phyloP scores from a whole-genome alignment of 2,888 invertebrate genomes.

The Alloscopus bannaensis region DNA sequence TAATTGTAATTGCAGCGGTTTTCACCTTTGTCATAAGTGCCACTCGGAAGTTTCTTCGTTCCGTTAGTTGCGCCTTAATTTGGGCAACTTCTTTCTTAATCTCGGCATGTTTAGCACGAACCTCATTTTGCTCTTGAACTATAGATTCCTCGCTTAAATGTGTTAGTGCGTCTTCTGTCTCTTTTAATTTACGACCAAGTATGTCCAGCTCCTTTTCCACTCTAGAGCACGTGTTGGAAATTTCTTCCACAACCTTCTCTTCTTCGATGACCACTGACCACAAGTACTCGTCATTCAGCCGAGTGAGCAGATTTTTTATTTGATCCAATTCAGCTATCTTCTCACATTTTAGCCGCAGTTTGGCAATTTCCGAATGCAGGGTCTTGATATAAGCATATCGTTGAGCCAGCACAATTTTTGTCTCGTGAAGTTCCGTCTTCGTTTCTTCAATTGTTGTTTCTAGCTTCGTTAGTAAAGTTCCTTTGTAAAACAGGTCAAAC shows the following conservation, averaged over 20 bases:
- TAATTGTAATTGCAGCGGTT: neutral
- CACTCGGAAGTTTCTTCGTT: neutral
- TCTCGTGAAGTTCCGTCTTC: slow-evolving; percentile 2
- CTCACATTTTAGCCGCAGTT: slow-evolving; percentile 20
- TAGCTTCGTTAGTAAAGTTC: slow-evolving; percentile 62
- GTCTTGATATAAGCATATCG: neutral
- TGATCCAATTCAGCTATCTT: slow-evolving; percentile 35
- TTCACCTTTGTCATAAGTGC: slow-evolving; percentile 7
- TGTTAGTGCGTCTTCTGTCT: neutral
- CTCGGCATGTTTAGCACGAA: slow-evolving; percentile 17
- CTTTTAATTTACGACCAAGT: neutral
- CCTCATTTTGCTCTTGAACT: slow-evolving; percentile 26
- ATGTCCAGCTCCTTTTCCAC: neutral
- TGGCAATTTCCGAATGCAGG: neutral
- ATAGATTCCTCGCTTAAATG: slow-evolving; percentile 20
- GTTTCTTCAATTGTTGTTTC: slow-evolving; percentile 4
- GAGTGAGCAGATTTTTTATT: slow-evolving; percentile 3
- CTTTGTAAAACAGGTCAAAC: slow-evolving; percentile 69
- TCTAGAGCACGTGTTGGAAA: neutral
- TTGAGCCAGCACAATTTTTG: neutral
- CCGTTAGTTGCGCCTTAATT: neutral
- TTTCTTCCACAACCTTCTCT: neutral
- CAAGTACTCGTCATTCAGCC: slow-evolving; percentile 24
- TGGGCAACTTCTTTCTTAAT: slow-evolving; percentile 34
- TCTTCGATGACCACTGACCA: slow-evolving; percentile 33